Base-by-base conservation (phyloP, 2,888 invertebrate species). In the Aporophyla nigra region DNA sequence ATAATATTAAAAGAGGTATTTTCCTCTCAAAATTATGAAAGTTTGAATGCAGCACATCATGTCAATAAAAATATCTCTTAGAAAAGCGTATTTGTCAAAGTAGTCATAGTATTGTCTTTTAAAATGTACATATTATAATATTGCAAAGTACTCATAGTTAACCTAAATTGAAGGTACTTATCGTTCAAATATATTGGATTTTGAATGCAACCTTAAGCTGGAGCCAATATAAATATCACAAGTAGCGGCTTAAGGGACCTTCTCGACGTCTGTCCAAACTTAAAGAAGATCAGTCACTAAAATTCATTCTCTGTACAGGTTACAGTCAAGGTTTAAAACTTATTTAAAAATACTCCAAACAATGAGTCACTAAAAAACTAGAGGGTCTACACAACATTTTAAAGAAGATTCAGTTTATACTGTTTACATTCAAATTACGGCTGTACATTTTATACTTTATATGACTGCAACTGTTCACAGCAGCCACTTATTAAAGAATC, bases 341-440 rank as follows among this genome's bases (percentile, higher is more conserved):
- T 96, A 96, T 95, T 95, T 93, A 93, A 95, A 95, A 95, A 95
- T 94, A 94, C 92, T 93, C 93, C 93, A 94, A 95, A 95, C 91
- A 93, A 93, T 91, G 92, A 93, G 91, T 93, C 87, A 92, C 95
- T 95, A 95, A 90, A 94, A 93, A 94, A 94, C 94, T 95, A 95
- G 92, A 91, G 91, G 91, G 91, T 93, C 93, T 95, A 94, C 93
- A 94, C 93, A 93, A 92, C 91, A 93, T 94, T 93, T 95, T 92
- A 91, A 90, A 92, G 92, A 94, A 95, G 90, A 90, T 91, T 94
- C 89, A 87, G 89, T 87, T 95, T 94, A 94, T 86, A 87, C 88
- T 87, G 87, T 83, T 88, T 83, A 92, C 91, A 94, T 95, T 95
- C 94, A 94, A 94, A 94, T 95, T 94, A 95, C 92, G 94, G 93